Evolutionary conservation across 2,113 vertebrate genomes (phyloP).

Genomic region (Saccopteryx bilineata): DNA sequence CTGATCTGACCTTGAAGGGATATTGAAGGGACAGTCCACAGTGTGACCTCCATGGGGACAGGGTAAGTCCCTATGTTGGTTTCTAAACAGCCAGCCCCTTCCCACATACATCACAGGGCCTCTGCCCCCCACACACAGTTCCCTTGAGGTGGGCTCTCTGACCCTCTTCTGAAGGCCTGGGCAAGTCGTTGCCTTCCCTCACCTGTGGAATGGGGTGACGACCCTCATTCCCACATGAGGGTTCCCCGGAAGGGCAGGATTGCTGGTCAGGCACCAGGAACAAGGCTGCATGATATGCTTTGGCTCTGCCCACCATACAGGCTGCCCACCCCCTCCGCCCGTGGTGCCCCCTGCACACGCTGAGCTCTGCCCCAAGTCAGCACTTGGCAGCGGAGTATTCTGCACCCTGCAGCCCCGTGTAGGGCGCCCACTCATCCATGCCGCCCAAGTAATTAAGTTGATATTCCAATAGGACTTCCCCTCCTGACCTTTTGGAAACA

Average conservation of each 20-base stretch:
- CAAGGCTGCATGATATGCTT: not conserved
- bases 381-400: conserved; percentile 74
- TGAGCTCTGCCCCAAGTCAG: not conserved
- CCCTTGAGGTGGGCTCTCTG: not conserved
- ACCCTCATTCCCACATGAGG: not conserved
- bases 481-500: conserved; percentile 90
- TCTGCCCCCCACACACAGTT: not conserved
- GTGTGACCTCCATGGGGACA: not conserved
- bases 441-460: conserved; percentile 88
- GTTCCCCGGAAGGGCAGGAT: not conserved
- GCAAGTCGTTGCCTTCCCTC: not conserved
- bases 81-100: not conserved
- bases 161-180: not conserved
- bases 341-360: not conserved
- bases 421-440: conserved; percentile 73
- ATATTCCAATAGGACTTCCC: conserved; percentile 86
- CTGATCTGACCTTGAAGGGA: not conserved
- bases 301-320: not conserved
- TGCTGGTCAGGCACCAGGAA: not conserved
- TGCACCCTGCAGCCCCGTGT: conserved; percentile 41
- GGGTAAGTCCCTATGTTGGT: not conserved
- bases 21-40: not conserved
- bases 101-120: not conserved
- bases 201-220: not conserved
- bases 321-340: not conserved